Conservation (phyloP, 2,113 vertebrate genomes). For the Leptosomus discolor region DNA sequence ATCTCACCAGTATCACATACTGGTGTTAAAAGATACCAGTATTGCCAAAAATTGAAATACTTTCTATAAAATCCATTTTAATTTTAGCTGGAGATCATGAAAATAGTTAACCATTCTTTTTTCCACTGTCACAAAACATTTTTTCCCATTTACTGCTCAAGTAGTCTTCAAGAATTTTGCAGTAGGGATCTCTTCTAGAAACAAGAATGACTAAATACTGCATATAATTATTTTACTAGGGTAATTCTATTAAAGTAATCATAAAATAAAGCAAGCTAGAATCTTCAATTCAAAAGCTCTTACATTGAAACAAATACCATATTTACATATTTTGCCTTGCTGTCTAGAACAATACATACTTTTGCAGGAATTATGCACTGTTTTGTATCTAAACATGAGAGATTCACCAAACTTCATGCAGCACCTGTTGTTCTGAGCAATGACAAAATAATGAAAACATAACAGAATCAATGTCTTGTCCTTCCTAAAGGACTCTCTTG, state of each 20-base stretch:
- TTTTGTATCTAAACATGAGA: not conserved
- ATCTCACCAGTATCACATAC: not conserved
- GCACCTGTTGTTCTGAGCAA: not conserved
- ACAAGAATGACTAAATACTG: not conserved
- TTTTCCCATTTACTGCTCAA: not conserved
- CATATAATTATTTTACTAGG: not conserved
- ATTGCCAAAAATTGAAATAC: not conserved
- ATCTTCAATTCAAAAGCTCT: not conserved
- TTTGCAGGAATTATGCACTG: not conserved
- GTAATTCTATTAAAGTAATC: not conserved
- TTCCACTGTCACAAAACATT: not conserved
- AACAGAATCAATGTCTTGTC: not conserved
- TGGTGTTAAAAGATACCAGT: not conserved
- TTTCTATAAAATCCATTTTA: not conserved
- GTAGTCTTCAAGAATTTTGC: not conserved
- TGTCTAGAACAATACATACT: not conserved
- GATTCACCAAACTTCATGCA: not conserved
- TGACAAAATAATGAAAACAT: not conserved
- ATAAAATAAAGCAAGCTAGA: not conserved
- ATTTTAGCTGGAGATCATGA: not conserved
- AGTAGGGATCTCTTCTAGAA: not conserved
- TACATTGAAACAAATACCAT: accelerated
- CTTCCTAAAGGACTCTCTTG: not conserved
- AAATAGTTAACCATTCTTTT: not conserved
- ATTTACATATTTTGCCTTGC: not conserved